These are phyloP conservation scores for Megaceryle alcyon DNA, from an alignment of 2,797 vertebrate genomes.

Conservation along the genomic window DNA sequence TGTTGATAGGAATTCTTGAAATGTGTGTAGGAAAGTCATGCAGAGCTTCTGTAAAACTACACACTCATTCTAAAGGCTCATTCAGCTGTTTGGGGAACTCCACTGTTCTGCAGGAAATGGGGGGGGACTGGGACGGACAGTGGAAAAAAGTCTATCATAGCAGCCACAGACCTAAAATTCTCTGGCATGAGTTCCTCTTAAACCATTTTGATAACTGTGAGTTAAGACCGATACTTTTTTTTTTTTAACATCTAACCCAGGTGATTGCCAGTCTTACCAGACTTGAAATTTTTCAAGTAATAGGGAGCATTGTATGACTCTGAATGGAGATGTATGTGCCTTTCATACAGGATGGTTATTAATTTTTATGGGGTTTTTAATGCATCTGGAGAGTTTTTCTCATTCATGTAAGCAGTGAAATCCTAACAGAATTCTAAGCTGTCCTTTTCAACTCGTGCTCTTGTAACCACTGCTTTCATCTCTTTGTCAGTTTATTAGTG, in stretches of 20 bases:
- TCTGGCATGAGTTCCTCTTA: neutral
- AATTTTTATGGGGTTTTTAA: neutral
- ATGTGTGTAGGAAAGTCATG: neutral
- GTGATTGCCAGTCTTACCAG: neutral
- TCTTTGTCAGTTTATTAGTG: neutral
- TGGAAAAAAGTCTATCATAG: neutral
- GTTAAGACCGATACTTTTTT: neutral
- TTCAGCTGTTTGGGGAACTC: neutral
- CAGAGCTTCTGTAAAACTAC: neutral
- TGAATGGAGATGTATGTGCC: neutral
- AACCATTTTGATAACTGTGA: neutral
- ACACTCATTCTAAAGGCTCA: neutral
- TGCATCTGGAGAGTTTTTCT: neutral
- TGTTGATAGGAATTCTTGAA: neutral
- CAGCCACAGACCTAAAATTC: neutral
- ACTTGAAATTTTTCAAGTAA: neutral
- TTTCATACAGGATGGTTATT: neutral
- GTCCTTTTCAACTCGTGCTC: neutral
- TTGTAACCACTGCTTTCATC: neutral
- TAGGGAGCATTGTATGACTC: neutral
- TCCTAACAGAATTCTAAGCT: neutral
- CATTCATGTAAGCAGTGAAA: neutral
- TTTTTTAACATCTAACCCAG: neutral
- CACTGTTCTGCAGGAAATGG: neutral
- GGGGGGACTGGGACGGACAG: accelerated